Base-by-base conservation (phyloP, 1,140 invertebrate genomes). In the Drosophila bocki region DNA sequence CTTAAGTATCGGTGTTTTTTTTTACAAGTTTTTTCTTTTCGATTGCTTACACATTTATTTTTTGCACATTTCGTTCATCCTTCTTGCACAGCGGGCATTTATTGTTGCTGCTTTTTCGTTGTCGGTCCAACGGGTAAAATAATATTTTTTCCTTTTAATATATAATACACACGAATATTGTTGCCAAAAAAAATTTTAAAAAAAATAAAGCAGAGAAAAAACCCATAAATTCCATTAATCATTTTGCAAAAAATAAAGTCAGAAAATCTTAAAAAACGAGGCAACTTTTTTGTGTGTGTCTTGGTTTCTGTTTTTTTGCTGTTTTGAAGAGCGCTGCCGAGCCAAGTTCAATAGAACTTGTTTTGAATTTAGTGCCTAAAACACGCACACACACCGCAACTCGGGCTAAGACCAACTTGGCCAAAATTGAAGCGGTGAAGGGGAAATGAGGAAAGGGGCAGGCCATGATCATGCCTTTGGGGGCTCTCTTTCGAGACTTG, bases 341-440 rank as follows among this genome's bases (percentile, higher is more conserved):
- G 60, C 63, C 83, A 87, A 88, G 84, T 87, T 87, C 80, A 87
- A 87, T 83, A 88, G 83, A 87, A 87, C 83, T 88, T 80, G 83
- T 87, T 87, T 87, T 57, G 59, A 80, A 53, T 67, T 83, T 80
- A 87, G 70, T 76, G 79, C 65, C 83, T 76, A 82, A 87, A 87
- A 87, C 53, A 47, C 64, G 29, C 39, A 71, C 44, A 70, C 68
- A 70, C 68, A 69, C 37, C 53, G 19, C 44, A 39, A 39, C 58
- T 15, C 19, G 4, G 42, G 61, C 68, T 70, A 71, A 71, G 42
- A 48, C 54, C 54, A 48, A 77, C 74, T 61, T 77, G 64, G 56
- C 63, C 75, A 71, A 60, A 69, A 87, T 80, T 80, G 80, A 78
- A 68, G 71, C 47, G 48, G 68, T 58, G 47, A 29, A 26, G 6